Evolutionary conservation across 2,113 vertebrate species (phyloP).

Genomic region (Laticauda colubrina): DNA sequence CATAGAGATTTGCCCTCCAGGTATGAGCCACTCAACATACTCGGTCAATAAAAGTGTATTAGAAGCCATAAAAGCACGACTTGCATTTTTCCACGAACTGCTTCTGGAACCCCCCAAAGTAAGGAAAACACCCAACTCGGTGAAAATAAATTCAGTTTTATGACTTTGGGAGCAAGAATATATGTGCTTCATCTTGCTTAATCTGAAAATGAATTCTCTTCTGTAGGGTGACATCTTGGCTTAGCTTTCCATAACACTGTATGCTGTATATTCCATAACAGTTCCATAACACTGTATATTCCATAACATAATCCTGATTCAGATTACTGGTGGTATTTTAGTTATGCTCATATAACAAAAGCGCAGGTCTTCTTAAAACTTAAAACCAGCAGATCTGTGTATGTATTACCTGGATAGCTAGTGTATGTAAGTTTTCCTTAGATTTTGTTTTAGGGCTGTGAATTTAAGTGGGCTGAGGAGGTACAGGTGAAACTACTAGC

Average conservation of each 20-base stretch:
- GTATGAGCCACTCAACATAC: slow-evolving; percentile 89
- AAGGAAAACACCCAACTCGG: slow-evolving; percentile 38
- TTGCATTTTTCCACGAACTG: slow-evolving; percentile 94
- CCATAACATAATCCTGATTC: background rate
- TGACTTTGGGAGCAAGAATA: background rate
- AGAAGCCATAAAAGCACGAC: slow-evolving; percentile 90
- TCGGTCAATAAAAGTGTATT: slow-evolving; percentile 93
- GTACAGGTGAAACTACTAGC: background rate
- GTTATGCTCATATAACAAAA: background rate
- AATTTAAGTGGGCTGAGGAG: background rate
- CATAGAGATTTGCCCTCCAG: slow-evolving; percentile 90
- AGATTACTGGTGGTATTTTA: background rate
- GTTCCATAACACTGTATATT: background rate
- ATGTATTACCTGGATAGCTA: background rate
- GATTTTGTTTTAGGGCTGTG: background rate
- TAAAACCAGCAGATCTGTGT: background rate
- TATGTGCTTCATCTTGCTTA: background rate
- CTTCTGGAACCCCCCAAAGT: slow-evolving; percentile 97
- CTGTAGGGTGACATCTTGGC: background rate
- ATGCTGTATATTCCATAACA: too few species aligned
- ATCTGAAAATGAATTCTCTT: background rate
- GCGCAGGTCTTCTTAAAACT: background rate
- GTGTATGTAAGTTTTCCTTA: background rate
- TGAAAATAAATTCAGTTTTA: background rate
- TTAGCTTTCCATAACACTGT: background rate